These are phyloP conservation scores for Dendroctonus valens DNA, from an alignment of 1,140 invertebrate species.

Conservation along the genomic window DNA sequence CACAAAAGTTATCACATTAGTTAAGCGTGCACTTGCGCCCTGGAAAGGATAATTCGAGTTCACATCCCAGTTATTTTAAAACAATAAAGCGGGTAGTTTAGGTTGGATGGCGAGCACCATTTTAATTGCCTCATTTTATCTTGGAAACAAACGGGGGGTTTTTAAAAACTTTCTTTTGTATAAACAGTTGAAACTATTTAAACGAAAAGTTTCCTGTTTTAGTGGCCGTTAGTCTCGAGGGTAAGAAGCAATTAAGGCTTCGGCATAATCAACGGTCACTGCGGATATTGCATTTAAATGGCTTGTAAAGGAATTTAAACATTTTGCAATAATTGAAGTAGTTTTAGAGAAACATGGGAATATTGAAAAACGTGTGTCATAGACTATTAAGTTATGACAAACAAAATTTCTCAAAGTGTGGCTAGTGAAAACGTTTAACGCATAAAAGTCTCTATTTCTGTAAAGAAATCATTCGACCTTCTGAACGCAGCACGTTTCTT, in stretches of 20 bases:
- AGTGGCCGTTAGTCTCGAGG: background rate
- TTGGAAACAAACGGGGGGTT: background rate
- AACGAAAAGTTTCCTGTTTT: constrained; percentile 9
- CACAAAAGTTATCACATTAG: no score
- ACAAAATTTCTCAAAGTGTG: background rate
- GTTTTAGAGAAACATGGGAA: no score
- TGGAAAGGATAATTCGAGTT: constrained; percentile 1
- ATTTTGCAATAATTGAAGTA: no score
- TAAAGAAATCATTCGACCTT: background rate
- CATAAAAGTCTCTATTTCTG: background rate
- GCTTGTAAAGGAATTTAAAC: background rate
- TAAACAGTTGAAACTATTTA: constrained; percentile 4
- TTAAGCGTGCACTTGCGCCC: background rate
- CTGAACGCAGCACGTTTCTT: background rate
- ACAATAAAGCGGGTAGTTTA: constrained; percentile 3
- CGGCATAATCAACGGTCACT: background rate
- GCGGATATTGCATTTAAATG: background rate
- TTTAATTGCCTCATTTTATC: constrained; percentile 10
- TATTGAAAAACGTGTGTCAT: background rate
- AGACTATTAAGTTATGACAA: background rate
- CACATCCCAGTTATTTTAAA: constrained; percentile 6
- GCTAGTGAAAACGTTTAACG: background rate
- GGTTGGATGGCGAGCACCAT: background rate
- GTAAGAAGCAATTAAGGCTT: background rate
- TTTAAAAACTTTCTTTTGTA: background rate